These are phyloP conservation scores for Geophilus truncorum DNA, from an alignment of 2,888 invertebrate species.

Conservation along the genomic window DNA sequence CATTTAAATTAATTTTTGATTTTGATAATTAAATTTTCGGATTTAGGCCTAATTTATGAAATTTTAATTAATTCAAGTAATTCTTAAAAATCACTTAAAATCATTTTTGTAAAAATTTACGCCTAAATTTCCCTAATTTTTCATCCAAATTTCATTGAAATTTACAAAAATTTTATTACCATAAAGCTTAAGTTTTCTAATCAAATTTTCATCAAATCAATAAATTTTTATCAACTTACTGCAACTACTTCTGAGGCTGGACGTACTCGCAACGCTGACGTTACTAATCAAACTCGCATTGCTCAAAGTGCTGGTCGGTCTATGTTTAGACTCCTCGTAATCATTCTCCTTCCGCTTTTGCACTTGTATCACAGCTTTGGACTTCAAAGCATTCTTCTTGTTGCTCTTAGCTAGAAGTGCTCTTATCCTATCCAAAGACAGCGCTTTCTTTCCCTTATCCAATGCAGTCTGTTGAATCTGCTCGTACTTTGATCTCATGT, in stretches of 20 bases:
- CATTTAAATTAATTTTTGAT: no score
- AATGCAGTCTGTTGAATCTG: background rate
- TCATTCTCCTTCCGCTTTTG: background rate
- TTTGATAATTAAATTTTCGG: no score
- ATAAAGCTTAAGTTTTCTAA: no score
- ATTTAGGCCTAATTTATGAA: no score
- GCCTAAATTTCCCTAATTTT: no score
- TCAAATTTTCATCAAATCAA: no score
- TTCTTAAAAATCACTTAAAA: no score
- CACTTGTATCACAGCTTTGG: background rate
- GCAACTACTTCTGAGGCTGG: background rate
- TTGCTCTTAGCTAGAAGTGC: background rate
- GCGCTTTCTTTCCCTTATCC: conserved; percentile 17
- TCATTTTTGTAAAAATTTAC: no score
- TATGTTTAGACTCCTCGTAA: conserved; percentile 30
- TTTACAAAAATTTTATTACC: no score
- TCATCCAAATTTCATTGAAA: no score
- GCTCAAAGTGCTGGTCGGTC: conserved; percentile 38
- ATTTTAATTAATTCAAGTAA: no score
- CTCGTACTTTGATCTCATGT: background rate
- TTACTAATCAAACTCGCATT: background rate
- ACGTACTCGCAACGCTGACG: no score
- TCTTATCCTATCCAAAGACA: background rate
- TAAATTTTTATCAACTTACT: background rate
- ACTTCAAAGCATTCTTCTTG: background rate